phyloP scores from a whole-genome alignment of 2,797 vertebrate species.

The Arremon brunneinucha region DNA sequence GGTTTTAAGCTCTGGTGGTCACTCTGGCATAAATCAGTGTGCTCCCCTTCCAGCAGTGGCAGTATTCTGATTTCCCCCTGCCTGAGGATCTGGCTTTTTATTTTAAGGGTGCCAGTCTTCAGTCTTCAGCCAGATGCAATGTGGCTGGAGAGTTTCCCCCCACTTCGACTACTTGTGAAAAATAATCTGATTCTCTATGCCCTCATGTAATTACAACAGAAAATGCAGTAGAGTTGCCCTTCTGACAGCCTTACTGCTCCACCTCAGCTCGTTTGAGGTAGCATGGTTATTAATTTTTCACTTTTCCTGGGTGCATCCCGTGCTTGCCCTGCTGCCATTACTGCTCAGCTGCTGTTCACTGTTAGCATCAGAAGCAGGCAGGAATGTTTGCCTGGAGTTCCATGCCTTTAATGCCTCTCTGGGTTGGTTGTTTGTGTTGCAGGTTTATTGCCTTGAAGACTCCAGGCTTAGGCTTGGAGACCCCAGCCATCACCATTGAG shows the following conservation, averaged over 20 bases:
- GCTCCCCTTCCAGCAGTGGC: not conserved
- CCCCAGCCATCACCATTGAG: conserved; percentile 92
- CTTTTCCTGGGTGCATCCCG: not conserved
- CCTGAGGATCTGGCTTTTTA: not conserved
- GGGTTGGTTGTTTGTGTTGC: conserved; percentile 62
- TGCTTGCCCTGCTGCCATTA: not conserved
- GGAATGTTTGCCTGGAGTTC: not conserved
- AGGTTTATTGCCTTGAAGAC: conserved; percentile 90
- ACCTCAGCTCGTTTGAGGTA: not conserved
- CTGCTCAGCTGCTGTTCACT: not conserved
- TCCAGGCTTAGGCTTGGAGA: conserved; percentile 95
- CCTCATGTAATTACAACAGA: not conserved
- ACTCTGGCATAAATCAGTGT: not conserved
- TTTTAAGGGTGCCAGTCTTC: not conserved
- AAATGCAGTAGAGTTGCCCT: not conserved
- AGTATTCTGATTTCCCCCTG: not conserved
- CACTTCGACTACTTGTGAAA: not conserved
- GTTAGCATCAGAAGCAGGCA: not conserved
- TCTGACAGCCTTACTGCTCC: not conserved
- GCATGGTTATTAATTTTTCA: not conserved
- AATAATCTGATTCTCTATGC: not conserved
- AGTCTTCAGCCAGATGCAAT: not conserved
- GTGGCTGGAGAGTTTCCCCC: not conserved
- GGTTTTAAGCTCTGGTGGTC: not conserved
- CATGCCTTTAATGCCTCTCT: conserved; percentile 24